phyloP scores from a whole-genome alignment of 2,113 vertebrate species.

The Pelvicachromis taeniatus region DNA sequence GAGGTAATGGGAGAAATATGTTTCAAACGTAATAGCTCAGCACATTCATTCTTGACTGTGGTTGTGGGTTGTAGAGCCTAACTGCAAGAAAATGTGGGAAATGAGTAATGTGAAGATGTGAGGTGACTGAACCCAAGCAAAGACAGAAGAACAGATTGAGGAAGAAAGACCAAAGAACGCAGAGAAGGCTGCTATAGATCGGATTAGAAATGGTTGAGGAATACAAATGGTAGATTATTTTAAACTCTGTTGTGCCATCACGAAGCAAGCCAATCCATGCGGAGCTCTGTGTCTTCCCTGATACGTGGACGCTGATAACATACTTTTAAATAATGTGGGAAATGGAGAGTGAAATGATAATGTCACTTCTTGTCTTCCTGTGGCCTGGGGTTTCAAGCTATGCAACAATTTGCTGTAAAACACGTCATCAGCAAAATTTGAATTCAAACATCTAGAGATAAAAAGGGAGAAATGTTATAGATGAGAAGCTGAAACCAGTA shows the following conservation, averaged over 20 bases:
- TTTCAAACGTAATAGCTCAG: conserved; percentile 38
- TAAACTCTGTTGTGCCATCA: conserved; percentile 1
- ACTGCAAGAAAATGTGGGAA: conserved; percentile 20
- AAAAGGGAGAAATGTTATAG: not conserved
- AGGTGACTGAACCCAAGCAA: conserved; percentile 7
- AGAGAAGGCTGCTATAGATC: conserved; percentile 4
- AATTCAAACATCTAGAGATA: not conserved
- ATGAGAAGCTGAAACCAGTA: not conserved
- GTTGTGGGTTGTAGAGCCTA: conserved; percentile 38
- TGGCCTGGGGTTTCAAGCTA: not conserved
- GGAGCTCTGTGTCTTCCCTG: not conserved
- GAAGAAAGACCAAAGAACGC: not conserved
- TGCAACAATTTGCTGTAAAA: not conserved
- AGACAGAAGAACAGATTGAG: not conserved
- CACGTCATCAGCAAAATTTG: not conserved
- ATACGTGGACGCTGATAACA: not conserved
- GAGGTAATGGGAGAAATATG: conserved; percentile 54
- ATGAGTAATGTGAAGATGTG: conserved; percentile 21
- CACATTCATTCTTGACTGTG: conserved; percentile 61
- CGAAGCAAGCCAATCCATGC: not conserved
- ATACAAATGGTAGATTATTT: not conserved
- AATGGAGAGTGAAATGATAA: not conserved
- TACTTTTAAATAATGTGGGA: not conserved
- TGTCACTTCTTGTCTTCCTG: not conserved
- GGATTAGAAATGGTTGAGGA: not conserved